Conservation (phyloP, 2,797 vertebrate genomes). For the Sebastes jordani region DNA sequence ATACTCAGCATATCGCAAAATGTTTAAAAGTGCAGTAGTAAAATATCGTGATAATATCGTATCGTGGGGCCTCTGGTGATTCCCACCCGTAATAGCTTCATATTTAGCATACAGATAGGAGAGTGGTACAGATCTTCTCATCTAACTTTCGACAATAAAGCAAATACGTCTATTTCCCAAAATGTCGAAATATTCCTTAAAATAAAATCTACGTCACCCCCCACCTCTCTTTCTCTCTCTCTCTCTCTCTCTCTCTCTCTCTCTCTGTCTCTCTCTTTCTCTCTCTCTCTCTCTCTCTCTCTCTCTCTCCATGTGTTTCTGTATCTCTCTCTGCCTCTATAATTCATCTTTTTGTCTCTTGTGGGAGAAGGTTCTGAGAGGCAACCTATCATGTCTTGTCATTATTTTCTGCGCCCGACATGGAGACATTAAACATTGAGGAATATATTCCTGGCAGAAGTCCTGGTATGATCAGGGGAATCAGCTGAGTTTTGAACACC, state of each 20-base stretch:
- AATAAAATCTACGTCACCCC: conserved; percentile 13
- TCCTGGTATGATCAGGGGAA: conserved; percentile 62
- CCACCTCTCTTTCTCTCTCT: neutral
- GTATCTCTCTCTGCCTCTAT: conserved; percentile 51
- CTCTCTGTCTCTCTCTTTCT: conserved; percentile 42
- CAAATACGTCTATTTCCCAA: conserved; percentile 2
- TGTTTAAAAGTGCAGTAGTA: too few species aligned
- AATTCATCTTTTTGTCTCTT: conserved; percentile 65
- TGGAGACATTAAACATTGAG: conserved; percentile 59
- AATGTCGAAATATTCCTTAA: conserved; percentile 17
- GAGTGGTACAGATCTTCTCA: neutral
- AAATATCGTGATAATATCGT: too few species aligned
- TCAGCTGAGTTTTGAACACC: conserved; percentile 57
- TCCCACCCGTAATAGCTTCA: neutral
- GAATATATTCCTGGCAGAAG: conserved; percentile 59
- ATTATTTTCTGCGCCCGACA: conserved; percentile 54
- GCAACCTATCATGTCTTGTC: conserved; percentile 57
- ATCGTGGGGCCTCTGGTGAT: too few species aligned
- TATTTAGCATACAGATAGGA: neutral
- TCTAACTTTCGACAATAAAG: neutral
- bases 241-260: conserved; percentile 1
- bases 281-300: neutral
- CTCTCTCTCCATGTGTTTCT: neutral
- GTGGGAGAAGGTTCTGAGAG: conserved; percentile 51
- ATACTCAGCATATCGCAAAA: too few species aligned